Conservation (phyloP, 2,888 invertebrate species). For the Ornithoptera priamus region DNA sequence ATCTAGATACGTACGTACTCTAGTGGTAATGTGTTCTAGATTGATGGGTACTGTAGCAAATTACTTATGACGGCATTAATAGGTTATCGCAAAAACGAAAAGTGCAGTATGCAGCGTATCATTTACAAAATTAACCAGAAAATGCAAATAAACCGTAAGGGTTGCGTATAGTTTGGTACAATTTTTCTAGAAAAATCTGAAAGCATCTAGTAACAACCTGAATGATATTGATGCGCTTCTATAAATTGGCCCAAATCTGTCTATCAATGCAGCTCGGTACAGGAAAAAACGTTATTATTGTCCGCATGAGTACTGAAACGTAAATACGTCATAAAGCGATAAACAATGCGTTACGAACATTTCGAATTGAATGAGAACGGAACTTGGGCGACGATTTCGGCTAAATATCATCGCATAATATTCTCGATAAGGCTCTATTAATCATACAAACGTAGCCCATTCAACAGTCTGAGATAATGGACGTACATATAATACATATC, state of each 20-base stretch:
- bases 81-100: no score
- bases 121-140: no score
- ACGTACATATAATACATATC: slow-evolving; percentile 1
- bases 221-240: background rate
- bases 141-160: background rate
- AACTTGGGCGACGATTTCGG: slow-evolving; percentile 23
- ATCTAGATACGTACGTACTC: no score
- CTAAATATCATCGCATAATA: slow-evolving; percentile 21
- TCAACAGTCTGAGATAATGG: slow-evolving; percentile 14
- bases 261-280: background rate
- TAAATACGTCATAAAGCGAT: slow-evolving; percentile 25
- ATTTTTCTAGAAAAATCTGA: background rate
- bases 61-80: background rate
- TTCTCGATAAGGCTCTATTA: slow-evolving; percentile 22
- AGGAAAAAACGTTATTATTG: slow-evolving; percentile 15
- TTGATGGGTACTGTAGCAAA: background rate
- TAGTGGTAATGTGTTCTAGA: background rate
- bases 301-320: background rate
- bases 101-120: no score
- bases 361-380: slow-evolving; percentile 26
- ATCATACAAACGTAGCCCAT: slow-evolving; percentile 14
- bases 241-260: background rate
- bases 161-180: background rate
- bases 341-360: slow-evolving; percentile 24
- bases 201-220: background rate